Percentiles rank a stretch among this genome's conserved stretches.
Evolutionary conservation across 1,140 invertebrate genomes (phyloP).

Genomic region (Thaumatotibia leucotreta): DNA sequence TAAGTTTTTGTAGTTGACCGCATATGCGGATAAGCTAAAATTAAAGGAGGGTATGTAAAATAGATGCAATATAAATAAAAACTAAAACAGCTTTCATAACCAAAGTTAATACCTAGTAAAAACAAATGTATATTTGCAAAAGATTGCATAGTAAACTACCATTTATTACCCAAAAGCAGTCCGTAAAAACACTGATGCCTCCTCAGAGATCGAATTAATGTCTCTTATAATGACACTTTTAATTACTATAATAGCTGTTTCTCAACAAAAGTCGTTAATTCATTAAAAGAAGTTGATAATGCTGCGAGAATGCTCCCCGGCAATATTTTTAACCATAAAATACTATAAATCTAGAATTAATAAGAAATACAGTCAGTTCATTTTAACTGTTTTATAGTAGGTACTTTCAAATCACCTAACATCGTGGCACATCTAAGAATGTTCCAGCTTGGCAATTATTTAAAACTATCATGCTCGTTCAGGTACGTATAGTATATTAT

Average conservation of each 20-base stretch:
- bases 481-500: no score
- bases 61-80: no score
- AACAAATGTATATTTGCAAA: no score
- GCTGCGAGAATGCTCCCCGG: background rate
- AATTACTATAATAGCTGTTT: constrained; percentile 71
- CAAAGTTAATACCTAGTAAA: no score
- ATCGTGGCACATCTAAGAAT: no score
- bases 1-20: no score
- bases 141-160: constrained; percentile 29
- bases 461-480: no score
- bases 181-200: constrained; percentile 62
- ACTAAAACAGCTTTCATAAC: no score
- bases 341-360: background rate
- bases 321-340: constrained; percentile 4
- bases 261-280: constrained; percentile 66
- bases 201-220: constrained; percentile 67
- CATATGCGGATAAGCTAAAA: no score
- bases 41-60: no score
- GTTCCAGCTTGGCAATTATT: no score
- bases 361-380: background rate
- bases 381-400: background rate
- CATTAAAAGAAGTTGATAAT: constrained; percentile 50
- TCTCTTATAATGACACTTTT: constrained; percentile 71
- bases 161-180: constrained; percentile 46
- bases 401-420: background rate